Evolutionary conservation across 2,888 invertebrate genomes (phyloP), one percentile per base, ranked within the genome.

Genomic region (Nysson spinosus): DNA sequence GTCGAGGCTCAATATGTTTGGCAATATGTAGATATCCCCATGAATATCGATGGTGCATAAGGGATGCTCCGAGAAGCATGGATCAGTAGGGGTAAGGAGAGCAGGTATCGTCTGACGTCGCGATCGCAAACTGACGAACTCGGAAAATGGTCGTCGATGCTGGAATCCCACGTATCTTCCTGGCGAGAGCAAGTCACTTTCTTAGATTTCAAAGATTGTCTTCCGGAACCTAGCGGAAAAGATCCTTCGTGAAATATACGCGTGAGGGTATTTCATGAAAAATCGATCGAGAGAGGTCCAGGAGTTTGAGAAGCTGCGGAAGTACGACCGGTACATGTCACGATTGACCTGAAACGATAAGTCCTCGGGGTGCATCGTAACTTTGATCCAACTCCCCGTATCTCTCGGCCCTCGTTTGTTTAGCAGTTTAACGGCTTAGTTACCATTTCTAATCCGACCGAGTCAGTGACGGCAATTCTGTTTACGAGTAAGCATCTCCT

Each of bases 1-100:
- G 73, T 70, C 71, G 73, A 72, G 78, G 78, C 79, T 85, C 85
- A 84, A 85, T 85, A 83, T 84, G 85, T 86, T 85, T 82, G 81
- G 76, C 77, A 81, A 80, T 83, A 82, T 80, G 80, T 78, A 84
- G 78, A 84, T 83, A 72, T 74, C 75, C 76, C 75, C 70, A 73
- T 79, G 83, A 83, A 84, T 83, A 81, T 79, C 72, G 73, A 76
- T 67, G 66, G 58, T 46, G 75, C 57, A 62, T 69, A 71, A 62
- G 54, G 64, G 74, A 74, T 69, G 39, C 50, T 56, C 28, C 44
- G 16, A n/a, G 2, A 20, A n/a, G n/a, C n/a, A n/a, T n/a, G n/a
- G n/a, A n/a, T n/a, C n/a, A n/a, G n/a, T n/a, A n/a, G n/a, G n/a
- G n/a, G n/a, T n/a, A n/a, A n/a, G n/a, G n/a, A n/a, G n/a, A n/a